These are phyloP conservation scores for Barnardius zonarius DNA, from an alignment of 2,113 vertebrate species.

Conservation along the genomic window DNA sequence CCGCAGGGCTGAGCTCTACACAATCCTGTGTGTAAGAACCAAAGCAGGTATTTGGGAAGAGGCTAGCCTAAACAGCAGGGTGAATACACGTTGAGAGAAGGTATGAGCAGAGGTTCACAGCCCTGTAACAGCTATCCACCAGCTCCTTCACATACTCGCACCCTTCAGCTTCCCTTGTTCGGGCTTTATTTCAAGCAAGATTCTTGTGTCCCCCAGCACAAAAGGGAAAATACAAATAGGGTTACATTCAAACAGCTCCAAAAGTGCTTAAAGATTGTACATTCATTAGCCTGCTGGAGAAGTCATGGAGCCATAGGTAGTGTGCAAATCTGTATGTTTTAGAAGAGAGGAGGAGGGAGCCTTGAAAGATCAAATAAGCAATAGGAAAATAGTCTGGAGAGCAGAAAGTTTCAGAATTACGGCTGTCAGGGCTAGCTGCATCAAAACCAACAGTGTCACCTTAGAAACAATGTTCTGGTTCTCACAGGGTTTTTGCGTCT, in stretches of 20 bases:
- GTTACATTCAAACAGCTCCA: not conserved
- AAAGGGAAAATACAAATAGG: not conserved
- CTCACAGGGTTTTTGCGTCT: not conserved
- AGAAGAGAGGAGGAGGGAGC: not conserved
- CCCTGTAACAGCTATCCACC: not conserved
- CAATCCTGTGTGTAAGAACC: accelerated
- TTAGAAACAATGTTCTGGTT: not conserved
- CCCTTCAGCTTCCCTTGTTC: not conserved
- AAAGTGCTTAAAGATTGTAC: not conserved
- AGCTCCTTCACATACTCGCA: not conserved
- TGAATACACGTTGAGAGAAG: not conserved
- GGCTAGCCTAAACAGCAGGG: not conserved
- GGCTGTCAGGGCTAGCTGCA: not conserved
- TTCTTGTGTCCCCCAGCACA: not conserved
- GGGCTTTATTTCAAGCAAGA: not conserved
- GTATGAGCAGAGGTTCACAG: not conserved
- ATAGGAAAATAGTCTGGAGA: not conserved
- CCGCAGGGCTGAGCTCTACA: not conserved
- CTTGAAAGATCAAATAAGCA: not conserved
- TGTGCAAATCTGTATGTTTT: accelerated
- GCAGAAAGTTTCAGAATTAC: not conserved
- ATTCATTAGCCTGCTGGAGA: not conserved
- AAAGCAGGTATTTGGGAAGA: not conserved
- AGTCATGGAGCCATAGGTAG: not conserved
- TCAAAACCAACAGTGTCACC: not conserved